Base-by-base conservation (phyloP, 2,113 vertebrate species). In the Tetrao urogallus region DNA sequence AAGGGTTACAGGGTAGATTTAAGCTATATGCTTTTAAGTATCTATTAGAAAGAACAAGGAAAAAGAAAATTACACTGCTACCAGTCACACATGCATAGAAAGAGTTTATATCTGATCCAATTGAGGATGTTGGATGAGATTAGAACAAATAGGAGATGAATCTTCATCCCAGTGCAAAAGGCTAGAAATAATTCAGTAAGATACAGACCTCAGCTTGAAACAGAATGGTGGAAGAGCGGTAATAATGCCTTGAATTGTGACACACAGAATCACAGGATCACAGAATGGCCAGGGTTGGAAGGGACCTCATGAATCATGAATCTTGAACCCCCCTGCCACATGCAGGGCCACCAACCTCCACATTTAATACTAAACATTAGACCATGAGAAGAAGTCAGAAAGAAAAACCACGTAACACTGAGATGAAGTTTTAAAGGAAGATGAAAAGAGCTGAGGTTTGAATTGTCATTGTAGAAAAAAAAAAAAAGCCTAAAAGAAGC, bases 361-460 rank as follows among this genome's bases (percentile, higher is more conserved):
- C 42, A 43, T 43, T 43, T 43, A 43, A 43, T 43, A 43, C 42
- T 43, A 27, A 66, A 47, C 65, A 76, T 45, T 22, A 24, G 5
- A 25, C 32, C 32, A 22, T 24, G 32, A 47, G 21, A 67, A 21
- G 30, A 72, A 66, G 22, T 22, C 15, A 74, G 40, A 28, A 82
- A 16, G 20, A 52, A 50, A 52, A 30, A 19, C 7, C 42, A n/a
- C 0, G 0, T 25, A 42, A 36, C 42, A 24, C 16, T 76, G 64
- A 76, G 81, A 27, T 76, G 13, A 52, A 72, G 45, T 11, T 63
- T 73, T 3, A 56, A 65, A 38, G 32, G 57, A 45, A 66, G 19
- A 81, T 21, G 13, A 38, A 32, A 79, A 38, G 11, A 47, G 11
- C 36, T 24, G 36, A 5, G 2, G 28, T 64, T 86, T 22, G 57